phyloP scores from a whole-genome alignment of 2,797 vertebrate genomes.

The Falco berigora region DNA sequence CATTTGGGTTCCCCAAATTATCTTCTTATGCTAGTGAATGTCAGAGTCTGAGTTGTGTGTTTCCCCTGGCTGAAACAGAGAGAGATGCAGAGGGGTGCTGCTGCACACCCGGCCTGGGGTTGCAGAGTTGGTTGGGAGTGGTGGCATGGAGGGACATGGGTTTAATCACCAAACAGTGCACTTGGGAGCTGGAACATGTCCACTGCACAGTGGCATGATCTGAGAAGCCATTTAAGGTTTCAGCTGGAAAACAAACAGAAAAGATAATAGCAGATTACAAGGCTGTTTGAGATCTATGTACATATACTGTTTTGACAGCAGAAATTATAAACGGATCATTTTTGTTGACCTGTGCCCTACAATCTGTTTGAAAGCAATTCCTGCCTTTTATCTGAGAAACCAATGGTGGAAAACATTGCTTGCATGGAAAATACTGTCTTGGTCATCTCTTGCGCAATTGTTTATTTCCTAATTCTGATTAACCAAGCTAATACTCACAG shows the following conservation, averaged over 20 bases:
- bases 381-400: slow-evolving; percentile 15
- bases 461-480: slow-evolving; percentile 21
- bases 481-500: neutral
- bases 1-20: neutral
- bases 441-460: neutral
- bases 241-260: neutral
- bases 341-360: slow-evolving; percentile 21
- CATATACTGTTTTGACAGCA: slow-evolving; percentile 30
- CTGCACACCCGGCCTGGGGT: neutral
- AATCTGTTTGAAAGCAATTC: slow-evolving; percentile 29
- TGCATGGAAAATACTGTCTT: slow-evolving; percentile 26
- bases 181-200: neutral
- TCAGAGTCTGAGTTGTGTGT: rapidly evolving
- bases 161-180: neutral
- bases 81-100: neutral
- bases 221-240: slow-evolving; percentile 20
- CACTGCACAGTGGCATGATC: neutral
- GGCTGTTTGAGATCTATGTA: neutral
- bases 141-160: neutral
- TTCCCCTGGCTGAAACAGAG: neutral
- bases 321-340: slow-evolving; percentile 29
- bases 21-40: neutral
- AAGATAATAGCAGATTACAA: neutral
- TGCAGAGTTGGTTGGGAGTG: neutral
- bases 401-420: neutral